Conservation (phyloP, 2,113 vertebrate species). For the Ptilonorhynchus violaceus region DNA sequence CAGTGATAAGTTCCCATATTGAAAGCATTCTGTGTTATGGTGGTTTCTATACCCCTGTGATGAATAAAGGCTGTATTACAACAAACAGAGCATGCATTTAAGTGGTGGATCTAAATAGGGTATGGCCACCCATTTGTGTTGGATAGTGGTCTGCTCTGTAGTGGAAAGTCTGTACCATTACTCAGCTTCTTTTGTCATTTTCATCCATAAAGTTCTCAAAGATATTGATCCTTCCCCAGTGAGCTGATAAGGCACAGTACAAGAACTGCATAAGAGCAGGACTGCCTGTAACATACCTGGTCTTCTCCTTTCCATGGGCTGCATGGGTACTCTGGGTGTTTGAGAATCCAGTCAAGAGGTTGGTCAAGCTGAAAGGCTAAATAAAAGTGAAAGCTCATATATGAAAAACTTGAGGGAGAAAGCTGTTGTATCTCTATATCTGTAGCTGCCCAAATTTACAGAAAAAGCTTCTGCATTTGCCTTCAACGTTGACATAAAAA, state of each 20-base stretch:
- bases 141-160: not conserved
- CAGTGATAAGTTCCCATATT: not conserved
- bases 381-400: not conserved
- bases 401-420: not conserved
- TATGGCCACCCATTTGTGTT: not conserved
- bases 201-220: not conserved
- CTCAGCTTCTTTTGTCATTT: not conserved
- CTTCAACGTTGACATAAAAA: not conserved
- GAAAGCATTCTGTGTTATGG: not conserved
- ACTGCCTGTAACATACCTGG: not conserved
- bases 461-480: not conserved
- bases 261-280: not conserved
- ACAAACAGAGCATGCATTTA: not conserved
- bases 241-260: not conserved
- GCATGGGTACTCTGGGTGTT: fast-evolving
- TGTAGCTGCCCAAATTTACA: not conserved
- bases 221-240: not conserved
- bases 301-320: not conserved
- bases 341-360: not conserved
- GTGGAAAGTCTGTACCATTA: not conserved
- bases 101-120: not conserved
- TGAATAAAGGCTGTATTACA: not conserved
- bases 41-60: not conserved
- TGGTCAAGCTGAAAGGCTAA: not conserved
- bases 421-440: not conserved